These are phyloP conservation scores for Branchipolynoe longqiensis DNA, from an alignment of 2,888 invertebrate genomes.

Conservation along the genomic window DNA sequence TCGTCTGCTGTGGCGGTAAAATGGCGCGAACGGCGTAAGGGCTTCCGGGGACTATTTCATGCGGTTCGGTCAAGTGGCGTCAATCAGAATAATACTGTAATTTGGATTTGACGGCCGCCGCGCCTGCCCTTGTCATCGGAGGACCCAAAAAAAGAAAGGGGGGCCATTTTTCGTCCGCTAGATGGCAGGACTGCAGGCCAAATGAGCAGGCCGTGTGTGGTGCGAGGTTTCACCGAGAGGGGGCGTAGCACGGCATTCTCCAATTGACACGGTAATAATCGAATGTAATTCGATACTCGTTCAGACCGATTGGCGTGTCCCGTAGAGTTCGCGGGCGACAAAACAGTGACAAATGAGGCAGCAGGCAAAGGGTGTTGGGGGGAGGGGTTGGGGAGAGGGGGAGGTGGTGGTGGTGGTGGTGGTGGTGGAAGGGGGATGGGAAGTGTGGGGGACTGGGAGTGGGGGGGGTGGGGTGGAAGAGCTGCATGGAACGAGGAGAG, in stretches of 20 bases:
- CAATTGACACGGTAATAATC: constrained; percentile 36
- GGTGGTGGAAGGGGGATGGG: no score
- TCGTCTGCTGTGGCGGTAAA: background rate
- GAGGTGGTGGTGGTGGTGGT: no score
- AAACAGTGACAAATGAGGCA: constrained; percentile 17
- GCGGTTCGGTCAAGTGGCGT: constrained; percentile 54
- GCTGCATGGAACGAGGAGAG: no score
- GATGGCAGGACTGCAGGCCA: constrained; percentile 13
- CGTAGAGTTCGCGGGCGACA: background rate
- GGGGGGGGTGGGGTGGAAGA: no score
- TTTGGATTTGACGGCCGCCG: constrained; percentile 35
- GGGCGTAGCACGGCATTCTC: constrained; percentile 10
- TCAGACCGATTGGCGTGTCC: background rate
- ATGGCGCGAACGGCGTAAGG: constrained; percentile 49
- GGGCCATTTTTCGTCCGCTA: background rate
- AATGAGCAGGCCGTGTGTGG: constrained; percentile 1
- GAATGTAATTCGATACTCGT: constrained; percentile 26
- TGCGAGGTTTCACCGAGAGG: background rate
- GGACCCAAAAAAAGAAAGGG: background rate
- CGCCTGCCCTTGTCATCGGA: background rate
- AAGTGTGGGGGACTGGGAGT: no score
- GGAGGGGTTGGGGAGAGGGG: no score
- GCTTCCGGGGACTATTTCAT: constrained; percentile 52
- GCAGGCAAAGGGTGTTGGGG: no score
- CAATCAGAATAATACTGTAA: constrained; percentile 52